A percentile compares a stretch with the other conserved stretches of the same genome.
Conservation (phyloP, 2,113 vertebrate species). For the Heterotilapia buettikoferi region DNA sequence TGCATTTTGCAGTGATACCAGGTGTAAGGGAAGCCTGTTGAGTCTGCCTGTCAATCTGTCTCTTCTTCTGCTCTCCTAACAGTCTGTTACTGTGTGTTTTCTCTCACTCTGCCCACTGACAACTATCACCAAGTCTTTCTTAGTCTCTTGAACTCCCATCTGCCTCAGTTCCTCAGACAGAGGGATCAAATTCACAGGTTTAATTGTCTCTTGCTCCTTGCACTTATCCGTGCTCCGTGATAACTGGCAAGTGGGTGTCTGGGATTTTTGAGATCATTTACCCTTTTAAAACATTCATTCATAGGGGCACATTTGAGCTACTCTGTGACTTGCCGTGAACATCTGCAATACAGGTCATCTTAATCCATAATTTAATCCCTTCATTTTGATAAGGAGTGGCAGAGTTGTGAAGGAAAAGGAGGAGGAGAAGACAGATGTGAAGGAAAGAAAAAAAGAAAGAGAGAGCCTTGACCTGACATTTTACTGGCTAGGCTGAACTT, state of each 20-base stretch:
- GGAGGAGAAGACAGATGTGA: neutral
- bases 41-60: neutral
- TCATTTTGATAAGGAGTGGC: constrained; percentile 27
- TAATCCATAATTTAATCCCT: constrained; percentile 44
- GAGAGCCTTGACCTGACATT: neutral
- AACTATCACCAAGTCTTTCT: neutral
- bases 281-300: constrained; percentile 28
- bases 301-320: neutral
- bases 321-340: constrained; percentile 14
- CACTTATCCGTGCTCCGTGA: neutral
- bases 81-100: neutral
- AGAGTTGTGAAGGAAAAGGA: neutral
- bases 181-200: constrained; percentile 29
- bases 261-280: constrained; percentile 24
- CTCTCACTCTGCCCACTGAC: neutral
- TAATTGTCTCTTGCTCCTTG: constrained; percentile 41
- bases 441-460: neutral
- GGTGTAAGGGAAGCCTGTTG: constrained; percentile 1
- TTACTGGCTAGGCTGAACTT: neutral
- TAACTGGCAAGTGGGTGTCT: neutral
- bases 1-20: neutral
- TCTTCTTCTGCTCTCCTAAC: neutral
- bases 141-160: neutral
- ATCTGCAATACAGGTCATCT: neutral
- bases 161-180: neutral